These are phyloP conservation scores for Cephalopholis sonnerati DNA, from an alignment of 2,113 vertebrate species.

Conservation along the genomic window DNA sequence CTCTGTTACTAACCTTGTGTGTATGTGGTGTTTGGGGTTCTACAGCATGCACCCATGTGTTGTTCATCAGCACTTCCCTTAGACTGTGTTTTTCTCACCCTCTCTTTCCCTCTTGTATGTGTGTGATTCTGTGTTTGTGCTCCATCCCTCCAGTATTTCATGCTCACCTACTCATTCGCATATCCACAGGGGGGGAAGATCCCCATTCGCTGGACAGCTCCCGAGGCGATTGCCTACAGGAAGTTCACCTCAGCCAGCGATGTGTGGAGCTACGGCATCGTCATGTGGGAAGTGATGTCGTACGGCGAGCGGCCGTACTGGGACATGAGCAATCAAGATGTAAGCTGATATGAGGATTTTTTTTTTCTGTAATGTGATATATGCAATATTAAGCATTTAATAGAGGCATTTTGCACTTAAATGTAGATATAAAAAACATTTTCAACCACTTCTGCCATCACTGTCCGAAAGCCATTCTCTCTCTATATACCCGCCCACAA, in stretches of 20 bases:
- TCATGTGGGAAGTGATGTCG: conserved; percentile 99
- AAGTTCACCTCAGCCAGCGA: conserved; percentile 99
- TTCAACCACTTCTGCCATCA: background rate
- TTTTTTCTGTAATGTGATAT: background rate
- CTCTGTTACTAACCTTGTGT: conserved; percentile 57
- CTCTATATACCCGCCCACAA: background rate
- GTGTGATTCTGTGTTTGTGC: conserved; percentile 79
- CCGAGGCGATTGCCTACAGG: conserved; percentile 97
- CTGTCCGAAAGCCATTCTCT: background rate
- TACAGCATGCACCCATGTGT: conserved; percentile 72
- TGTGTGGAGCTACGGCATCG: conserved; percentile 98
- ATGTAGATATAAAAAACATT: background rate
- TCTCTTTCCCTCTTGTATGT: conserved; percentile 80
- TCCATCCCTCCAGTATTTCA: conserved; percentile 86
- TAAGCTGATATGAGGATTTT: conserved; percentile 79
- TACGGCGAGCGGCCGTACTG: conserved; percentile 98
- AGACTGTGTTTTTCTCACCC: conserved; percentile 73
- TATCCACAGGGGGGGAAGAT: conserved; percentile 96
- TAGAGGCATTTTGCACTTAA: background rate
- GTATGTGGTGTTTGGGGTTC: conserved; percentile 40
- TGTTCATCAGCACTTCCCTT: conserved; percentile 68
- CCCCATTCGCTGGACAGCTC: conserved; percentile 98
- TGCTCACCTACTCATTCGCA: conserved; percentile 84
- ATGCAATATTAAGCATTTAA: background rate
- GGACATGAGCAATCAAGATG: conserved; percentile 99